Evolutionary conservation across 2,113 vertebrate genomes (phyloP), one percentile per base, ranked within the genome.

Genomic region (Mirounga angustirostris): DNA sequence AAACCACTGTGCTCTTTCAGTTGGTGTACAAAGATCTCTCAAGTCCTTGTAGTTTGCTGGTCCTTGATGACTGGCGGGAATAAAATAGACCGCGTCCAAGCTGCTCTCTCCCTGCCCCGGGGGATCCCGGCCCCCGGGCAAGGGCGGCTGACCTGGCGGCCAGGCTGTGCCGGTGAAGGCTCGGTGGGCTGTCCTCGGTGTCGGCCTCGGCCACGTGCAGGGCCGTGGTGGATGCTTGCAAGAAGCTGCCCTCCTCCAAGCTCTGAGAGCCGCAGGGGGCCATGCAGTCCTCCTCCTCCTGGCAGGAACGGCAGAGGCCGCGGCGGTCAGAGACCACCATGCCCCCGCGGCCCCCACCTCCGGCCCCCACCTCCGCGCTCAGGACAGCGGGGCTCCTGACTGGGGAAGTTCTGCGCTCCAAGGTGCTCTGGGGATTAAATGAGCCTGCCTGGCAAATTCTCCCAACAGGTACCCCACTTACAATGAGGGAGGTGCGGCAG

Each of bases 201-300:
- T 99, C 99, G 80, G 99, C 99, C 83, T 99, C 99, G 14, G 99
- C 99, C 4, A 99, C 98, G 8, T 99, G 99, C 82, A 99, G 99
- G 36, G 98, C 98, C 19, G 98, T 98, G 12, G 99, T 99, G 43
- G 99, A 99, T 0, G 98, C 98, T 98, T 99, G 99, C 33, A 99
- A 99, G 99, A 99, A 99, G 76, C 99, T 99, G 50, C 99, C 99
- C 14, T 99, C 99, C 96, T 99, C 99, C 0, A 99, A 99, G 98
- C 99, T 99, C 98, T 99, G 99, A 54, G 99, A 99, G 95, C 98
- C 98, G 0, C 99, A 99, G 79, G 99, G 98, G 0, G 99, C 99
- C 95, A 99, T 98, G 98, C 99, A 99, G 89, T 99, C 99, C 94
- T 99, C 99, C 28, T 99, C 99, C 99, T 99, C 99, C 99, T 99